A percentile compares a stretch with the other conserved stretches of the same genome.
Conservation (phyloP, 2,113 vertebrate genomes). For the Furnarius figulus region DNA sequence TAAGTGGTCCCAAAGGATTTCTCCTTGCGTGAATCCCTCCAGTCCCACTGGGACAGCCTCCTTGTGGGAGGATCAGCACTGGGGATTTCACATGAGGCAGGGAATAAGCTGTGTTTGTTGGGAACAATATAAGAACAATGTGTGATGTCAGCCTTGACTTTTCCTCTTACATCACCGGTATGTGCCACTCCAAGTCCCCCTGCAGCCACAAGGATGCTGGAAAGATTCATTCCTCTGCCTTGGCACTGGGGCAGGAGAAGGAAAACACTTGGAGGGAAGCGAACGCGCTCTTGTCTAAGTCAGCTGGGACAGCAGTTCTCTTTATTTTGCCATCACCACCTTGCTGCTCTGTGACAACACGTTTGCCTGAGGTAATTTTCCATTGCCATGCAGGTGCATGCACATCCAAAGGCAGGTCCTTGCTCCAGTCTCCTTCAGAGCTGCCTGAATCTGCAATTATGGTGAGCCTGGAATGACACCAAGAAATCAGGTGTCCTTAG, state of each 20-base stretch:
- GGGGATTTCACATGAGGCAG: not conserved
- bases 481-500: not conserved
- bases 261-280: not conserved
- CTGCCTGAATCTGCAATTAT: not conserved
- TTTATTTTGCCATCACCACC: not conserved
- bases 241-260: not conserved
- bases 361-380: not conserved
- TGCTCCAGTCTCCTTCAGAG: not conserved
- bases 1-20: not conserved
- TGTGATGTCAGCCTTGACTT: not conserved
- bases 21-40: not conserved
- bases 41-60: not conserved
- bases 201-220: rapidly evolving
- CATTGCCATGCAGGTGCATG: not conserved
- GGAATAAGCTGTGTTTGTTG: not conserved
- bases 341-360: not conserved
- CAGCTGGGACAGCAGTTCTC: not conserved
- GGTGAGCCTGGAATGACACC: not conserved
- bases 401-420: not conserved
- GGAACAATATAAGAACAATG: not conserved
- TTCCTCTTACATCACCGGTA: not conserved
- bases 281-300: not conserved
- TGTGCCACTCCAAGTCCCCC: not conserved
- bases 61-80: not conserved
- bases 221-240: not conserved